These are phyloP conservation scores for Microplitis demolitor DNA, from an alignment of 1,140 invertebrate species.

Conservation along the genomic window DNA sequence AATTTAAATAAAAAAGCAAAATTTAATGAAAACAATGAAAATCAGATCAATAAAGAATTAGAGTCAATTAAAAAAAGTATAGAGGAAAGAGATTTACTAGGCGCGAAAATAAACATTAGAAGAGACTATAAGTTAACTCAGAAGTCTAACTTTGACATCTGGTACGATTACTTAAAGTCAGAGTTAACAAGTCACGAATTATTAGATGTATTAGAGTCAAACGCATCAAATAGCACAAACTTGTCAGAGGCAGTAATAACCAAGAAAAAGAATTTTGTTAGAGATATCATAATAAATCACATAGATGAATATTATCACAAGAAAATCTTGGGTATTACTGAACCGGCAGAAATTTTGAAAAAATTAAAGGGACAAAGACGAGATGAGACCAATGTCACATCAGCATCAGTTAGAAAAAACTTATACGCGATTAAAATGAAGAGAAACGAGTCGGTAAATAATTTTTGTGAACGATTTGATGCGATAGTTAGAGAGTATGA, in stretches of 20 bases:
- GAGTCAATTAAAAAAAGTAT: too few relatives aligned
- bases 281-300: constrained; percentile 35
- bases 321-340: constrained; percentile 32
- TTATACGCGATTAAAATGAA: constrained; percentile 31
- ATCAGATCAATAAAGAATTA: too few relatives aligned
- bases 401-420: constrained; percentile 33
- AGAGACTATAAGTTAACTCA: constrained; percentile 17
- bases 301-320: constrained; percentile 37
- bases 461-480: constrained; percentile 34
- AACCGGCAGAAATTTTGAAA: constrained; percentile 30
- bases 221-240: neutral
- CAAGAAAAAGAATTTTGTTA: constrained; percentile 21
- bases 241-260: constrained; percentile 2
- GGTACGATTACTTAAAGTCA: constrained; percentile 21
- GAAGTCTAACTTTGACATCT: constrained; percentile 17
- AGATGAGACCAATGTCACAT: constrained; percentile 30
- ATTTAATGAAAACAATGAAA: too few relatives aligned
- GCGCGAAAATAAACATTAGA: neutral
- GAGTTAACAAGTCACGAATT: constrained; percentile 20
- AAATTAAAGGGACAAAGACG: constrained; percentile 33
- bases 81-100: too few relatives aligned
- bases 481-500: constrained; percentile 35
- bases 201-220: constrained; percentile 19
- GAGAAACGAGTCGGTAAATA: constrained; percentile 25
- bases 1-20: too few relatives aligned